Evolutionary conservation across 2,797 vertebrate species (phyloP), one percentile per base, ranked within the genome.

Genomic region (Varecia variegata): DNA sequence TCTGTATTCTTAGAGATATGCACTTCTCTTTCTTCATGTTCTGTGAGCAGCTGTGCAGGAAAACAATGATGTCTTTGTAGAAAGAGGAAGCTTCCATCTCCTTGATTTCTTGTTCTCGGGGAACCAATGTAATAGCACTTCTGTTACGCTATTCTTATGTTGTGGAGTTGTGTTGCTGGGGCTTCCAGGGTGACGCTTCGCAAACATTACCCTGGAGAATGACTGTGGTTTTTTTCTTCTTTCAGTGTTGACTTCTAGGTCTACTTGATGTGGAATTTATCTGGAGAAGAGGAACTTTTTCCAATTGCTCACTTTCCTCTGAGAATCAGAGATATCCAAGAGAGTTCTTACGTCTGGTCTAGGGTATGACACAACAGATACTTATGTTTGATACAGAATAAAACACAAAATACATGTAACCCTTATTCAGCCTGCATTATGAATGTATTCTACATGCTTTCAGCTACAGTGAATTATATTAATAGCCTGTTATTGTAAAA

Each of bases 401-500:
- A 98, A 98, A 98, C 96, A 98, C 70, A 97, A 98, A 98, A 97
- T 96, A 97, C 43, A 95, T 85, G 96, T 98, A 98, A 98, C 97
- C 96, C 97, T 97, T 98, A 97, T 97, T 98, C 97, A 96, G 96
- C 94, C 54, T 97, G 79, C 85, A 89, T 96, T 98, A 95, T 97
- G 97, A 98, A 98, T 97, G 79, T 97, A 96, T 98, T 97, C 94
- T 94, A 58, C 65, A 94, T 77, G 90, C 83, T 98, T 98, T 98
- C 96, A 98, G 95, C 93, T 93, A 83, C 94, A 97, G 96, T 97
- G 97, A 98, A 98, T 98, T 98, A 96, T 97, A 98, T 98, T 98
- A 98, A 98, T 98, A 98, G 97, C 96, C 97, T 98, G 82, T 98
- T 98, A 98, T 98, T 98, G 95, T 98, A 98, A 98, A 98, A 98